Conservation (phyloP, 2,113 vertebrate species). For the Scomber japonicus region DNA sequence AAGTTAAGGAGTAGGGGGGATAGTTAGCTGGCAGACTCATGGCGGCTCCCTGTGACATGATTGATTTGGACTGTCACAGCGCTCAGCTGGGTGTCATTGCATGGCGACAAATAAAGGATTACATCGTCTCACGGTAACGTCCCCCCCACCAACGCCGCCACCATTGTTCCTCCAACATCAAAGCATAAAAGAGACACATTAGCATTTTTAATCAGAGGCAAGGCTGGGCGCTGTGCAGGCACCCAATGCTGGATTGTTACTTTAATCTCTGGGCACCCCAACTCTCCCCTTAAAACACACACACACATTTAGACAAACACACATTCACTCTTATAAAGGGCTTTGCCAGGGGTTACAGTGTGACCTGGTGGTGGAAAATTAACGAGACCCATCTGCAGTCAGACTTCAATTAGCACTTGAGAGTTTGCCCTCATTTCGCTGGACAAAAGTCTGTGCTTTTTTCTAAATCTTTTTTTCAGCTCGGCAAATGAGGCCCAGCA, state of each 20-base stretch:
- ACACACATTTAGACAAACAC: slow-evolving; percentile 48
- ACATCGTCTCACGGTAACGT: slow-evolving; percentile 69
- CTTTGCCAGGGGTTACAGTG: slow-evolving; percentile 48
- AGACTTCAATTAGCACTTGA: slow-evolving; percentile 76
- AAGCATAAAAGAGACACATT: slow-evolving; percentile 89
- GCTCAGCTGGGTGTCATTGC: slow-evolving; percentile 79
- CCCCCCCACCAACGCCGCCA: slow-evolving; percentile 62
- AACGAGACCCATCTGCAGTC: slow-evolving; percentile 75
- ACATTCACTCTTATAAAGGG: slow-evolving; percentile 44
- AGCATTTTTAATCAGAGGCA: slow-evolving; percentile 95
- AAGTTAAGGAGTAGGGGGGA: slow-evolving; percentile 66
- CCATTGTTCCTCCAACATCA: slow-evolving; percentile 92
- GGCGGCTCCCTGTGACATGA: slow-evolving; percentile 77
- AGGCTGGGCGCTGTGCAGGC: slow-evolving; percentile 80
- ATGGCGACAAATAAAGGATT: slow-evolving; percentile 79
- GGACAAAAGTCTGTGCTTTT: slow-evolving; percentile 66
- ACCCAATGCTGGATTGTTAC: slow-evolving; percentile 82
- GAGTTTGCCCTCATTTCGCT: slow-evolving; percentile 65
- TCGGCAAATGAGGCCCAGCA: slow-evolving; percentile 55
- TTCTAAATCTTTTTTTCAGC: slow-evolving; percentile 38
- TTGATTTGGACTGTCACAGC: slow-evolving; percentile 81
- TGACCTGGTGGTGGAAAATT: slow-evolving; percentile 70
- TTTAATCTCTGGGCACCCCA: slow-evolving; percentile 79
- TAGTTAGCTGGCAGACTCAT: slow-evolving; percentile 70
- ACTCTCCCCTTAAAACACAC: slow-evolving; percentile 51